Evolutionary conservation across 2,113 vertebrate species (phyloP).

Genomic region (Erinaceus europaeus): DNA sequence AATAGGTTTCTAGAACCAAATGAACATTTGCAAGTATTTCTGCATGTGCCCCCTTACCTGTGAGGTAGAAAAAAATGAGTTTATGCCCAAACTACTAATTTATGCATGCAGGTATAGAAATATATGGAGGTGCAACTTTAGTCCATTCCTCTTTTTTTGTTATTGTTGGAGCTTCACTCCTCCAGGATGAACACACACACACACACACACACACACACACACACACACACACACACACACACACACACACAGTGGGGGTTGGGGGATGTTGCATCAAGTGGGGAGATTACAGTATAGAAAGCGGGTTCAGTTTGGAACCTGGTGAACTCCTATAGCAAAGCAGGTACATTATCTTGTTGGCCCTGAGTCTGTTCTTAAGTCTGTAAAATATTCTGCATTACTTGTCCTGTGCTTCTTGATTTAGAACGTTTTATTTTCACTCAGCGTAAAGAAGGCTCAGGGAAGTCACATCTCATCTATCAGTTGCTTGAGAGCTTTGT

Average conservation of each 20-base stretch:
- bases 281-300: no score
- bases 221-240: no score
- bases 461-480: conserved; percentile 52
- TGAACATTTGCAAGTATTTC: neutral
- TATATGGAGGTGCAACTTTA: neutral
- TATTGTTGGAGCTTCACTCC: no score
- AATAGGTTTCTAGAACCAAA: neutral
- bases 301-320: no score
- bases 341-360: no score
- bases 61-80: conserved; percentile 18
- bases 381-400: neutral
- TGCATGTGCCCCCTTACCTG: neutral
- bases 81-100: conserved; percentile 3
- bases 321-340: no score
- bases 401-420: neutral
- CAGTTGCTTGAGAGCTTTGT: conserved; percentile 61
- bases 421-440: conserved; percentile 38
- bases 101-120: neutral
- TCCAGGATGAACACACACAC: no score
- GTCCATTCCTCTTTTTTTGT: neutral
- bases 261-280: no score
- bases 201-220: no score
- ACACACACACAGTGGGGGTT: no score
- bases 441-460: neutral
- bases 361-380: no score